These are phyloP conservation scores for Chrosomus eos DNA, from an alignment of 2,797 vertebrate genomes.

Conservation along the genomic window DNA sequence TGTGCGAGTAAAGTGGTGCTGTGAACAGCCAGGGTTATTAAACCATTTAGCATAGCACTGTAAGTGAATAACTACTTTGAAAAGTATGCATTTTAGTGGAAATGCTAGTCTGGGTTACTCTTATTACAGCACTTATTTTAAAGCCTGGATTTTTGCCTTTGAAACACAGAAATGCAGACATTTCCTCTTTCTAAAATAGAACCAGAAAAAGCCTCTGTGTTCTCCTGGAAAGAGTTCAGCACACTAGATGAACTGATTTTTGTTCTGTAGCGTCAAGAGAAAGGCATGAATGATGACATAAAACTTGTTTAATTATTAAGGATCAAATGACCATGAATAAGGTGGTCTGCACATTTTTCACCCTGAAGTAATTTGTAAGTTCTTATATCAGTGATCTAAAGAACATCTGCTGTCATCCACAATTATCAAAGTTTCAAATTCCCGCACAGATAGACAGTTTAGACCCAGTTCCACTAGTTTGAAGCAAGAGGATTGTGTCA, in stretches of 20 bases:
- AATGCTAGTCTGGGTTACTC: neutral
- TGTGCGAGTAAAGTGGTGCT: neutral
- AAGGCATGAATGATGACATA: neutral
- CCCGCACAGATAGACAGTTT: constrained; percentile 23
- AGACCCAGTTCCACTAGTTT: constrained; percentile 22
- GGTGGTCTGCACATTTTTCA: neutral
- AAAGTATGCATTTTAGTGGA: neutral
- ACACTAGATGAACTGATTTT: neutral
- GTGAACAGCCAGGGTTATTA: constrained; percentile 10
- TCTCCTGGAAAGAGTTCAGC: neutral
- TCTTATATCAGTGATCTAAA: constrained; percentile 1
- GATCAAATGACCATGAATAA: neutral
- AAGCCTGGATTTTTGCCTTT: neutral
- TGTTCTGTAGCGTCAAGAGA: neutral
- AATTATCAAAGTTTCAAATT: constrained; percentile 6
- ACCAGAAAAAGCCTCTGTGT: neutral
- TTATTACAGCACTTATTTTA: neutral
- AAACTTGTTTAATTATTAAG: neutral
- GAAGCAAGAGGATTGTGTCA: neutral
- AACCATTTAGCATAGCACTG: neutral
- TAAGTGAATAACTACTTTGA: neutral
- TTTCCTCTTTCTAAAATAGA: neutral
- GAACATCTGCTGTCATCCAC: constrained; percentile 4
- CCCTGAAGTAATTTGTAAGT: neutral
- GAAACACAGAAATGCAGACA: neutral